Percentiles rank a stretch among this genome's conserved stretches.
phyloP scores from a whole-genome alignment of 1,140 invertebrate species.

The Tachypleus tridentatus region DNA sequence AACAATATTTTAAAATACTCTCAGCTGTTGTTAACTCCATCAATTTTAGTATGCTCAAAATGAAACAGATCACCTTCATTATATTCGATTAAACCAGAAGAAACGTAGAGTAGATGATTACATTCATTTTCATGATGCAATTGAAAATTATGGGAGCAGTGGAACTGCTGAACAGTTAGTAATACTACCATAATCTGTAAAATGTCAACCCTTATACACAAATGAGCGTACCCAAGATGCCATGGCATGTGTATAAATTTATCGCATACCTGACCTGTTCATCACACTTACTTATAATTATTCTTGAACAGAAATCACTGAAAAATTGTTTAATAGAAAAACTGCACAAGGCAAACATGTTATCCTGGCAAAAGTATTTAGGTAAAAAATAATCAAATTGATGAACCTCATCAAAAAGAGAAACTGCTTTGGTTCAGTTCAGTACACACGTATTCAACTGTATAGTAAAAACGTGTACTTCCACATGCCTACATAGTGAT shows the following conservation, averaged over 20 bases:
- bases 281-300: conserved; percentile 16
- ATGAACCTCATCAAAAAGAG: no score
- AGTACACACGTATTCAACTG: no score
- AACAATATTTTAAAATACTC: no score
- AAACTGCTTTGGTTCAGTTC: no score
- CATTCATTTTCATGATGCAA: background rate
- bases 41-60: background rate
- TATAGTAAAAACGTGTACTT: no score
- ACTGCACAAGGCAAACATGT: conserved; percentile 33
- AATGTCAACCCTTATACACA: conserved; percentile 7
- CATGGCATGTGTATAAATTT: conserved; percentile 28
- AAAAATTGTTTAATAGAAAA: conserved; percentile 9
- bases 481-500: no score
- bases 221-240: conserved; percentile 23
- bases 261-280: conserved; percentile 31
- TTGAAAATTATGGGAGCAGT: background rate
- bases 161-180: conserved; percentile 1
- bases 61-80: background rate
- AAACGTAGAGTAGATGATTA: background rate
- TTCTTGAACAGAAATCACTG: no score
- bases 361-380: background rate
- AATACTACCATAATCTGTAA: conserved; percentile 15
- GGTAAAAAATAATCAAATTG: no score
- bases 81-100: background rate
- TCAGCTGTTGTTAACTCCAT: no score